Conservation (phyloP, 2,888 invertebrate genomes). For the Lycophotia porphyrea region DNA sequence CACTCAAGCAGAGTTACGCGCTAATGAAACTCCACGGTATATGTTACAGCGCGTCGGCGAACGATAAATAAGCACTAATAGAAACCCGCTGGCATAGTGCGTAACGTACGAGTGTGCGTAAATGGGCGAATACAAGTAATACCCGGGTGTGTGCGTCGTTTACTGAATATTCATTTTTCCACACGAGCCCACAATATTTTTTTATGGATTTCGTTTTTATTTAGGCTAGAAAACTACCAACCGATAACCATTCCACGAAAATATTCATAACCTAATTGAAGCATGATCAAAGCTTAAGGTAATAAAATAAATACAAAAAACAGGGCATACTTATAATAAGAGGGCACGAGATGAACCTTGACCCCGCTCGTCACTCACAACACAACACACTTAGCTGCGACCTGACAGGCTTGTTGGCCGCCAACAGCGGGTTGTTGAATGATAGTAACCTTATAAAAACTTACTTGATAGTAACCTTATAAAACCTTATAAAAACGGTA, state of each 20-base stretch:
- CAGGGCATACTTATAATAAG: constrained; percentile 25
- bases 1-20: constrained; percentile 33
- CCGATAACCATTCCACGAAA: background rate
- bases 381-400: constrained; percentile 9
- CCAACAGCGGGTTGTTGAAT: background rate
- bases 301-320: constrained; percentile 13
- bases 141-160: background rate
- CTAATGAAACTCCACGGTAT: constrained; percentile 46
- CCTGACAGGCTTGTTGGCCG: constrained; percentile 9
- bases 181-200: background rate
- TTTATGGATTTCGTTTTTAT: background rate
- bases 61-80: constrained; percentile 41
- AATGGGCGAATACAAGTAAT: background rate
- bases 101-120: background rate
- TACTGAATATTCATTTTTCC: constrained; percentile 20
- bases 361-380: constrained; percentile 38
- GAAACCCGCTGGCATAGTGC: constrained; percentile 36
- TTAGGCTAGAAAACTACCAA: background rate
- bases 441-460: background rate
- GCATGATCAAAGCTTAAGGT: background rate
- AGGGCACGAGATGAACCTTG: constrained; percentile 49
- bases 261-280: background rate
- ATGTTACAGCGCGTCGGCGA: constrained; percentile 21
- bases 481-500: background rate
- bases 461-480: too few species aligned